Conservation (phyloP, 53 echinoderm and acorn worm genomes). For the Actinopyga echinites region DNA sequence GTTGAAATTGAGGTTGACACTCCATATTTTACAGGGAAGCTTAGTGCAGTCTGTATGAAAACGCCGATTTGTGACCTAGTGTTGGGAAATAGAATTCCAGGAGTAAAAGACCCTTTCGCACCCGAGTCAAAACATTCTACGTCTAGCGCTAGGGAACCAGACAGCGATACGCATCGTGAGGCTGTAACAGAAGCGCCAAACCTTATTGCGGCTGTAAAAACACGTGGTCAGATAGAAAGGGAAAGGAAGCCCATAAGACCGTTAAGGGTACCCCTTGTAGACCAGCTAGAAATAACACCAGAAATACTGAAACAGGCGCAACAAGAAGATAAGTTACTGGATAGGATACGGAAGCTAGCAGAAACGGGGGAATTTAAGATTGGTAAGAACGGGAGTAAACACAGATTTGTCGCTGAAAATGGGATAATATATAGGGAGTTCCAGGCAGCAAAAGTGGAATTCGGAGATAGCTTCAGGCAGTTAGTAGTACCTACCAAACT, state of each 20-base stretch:
- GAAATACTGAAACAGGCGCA: background rate
- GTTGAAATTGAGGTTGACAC: background rate
- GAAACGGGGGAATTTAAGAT: background rate
- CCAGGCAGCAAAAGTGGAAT: background rate
- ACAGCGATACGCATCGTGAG: background rate
- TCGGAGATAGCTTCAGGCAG: background rate
- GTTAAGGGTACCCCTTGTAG: background rate
- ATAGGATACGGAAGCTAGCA: background rate
- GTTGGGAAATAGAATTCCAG: background rate
- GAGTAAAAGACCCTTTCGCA: background rate
- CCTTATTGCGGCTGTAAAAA: background rate
- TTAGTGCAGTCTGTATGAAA: background rate
- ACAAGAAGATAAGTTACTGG: background rate
- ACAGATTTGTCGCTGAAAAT: background rate
- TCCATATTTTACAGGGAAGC: background rate
- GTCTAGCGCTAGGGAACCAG: background rate
- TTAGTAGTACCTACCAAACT: slow-evolving; percentile 14
- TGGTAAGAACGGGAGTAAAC: background rate
- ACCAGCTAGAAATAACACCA: slow-evolving; percentile 15
- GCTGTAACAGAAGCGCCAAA: background rate
- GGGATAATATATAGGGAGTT: background rate
- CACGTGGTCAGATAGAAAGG: background rate
- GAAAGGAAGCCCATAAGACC: background rate
- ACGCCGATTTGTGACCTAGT: background rate
- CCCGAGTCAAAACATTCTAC: background rate